Conservation (phyloP, 2,888 invertebrate species). For the Octonoba sinensis region DNA sequence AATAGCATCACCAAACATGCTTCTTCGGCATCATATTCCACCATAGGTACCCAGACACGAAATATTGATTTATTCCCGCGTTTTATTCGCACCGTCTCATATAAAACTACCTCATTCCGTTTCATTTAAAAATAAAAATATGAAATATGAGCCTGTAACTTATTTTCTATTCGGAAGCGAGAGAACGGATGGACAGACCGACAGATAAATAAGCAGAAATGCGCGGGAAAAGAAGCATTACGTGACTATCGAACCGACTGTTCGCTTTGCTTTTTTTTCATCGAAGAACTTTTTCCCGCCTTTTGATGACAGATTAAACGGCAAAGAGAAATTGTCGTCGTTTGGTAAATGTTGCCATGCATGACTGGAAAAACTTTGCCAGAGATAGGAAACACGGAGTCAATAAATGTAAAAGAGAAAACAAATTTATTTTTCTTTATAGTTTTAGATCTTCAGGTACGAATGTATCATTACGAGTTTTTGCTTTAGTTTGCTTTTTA, state of each 20-base stretch:
- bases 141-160: slow-evolving; percentile 39
- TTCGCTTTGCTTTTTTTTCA: slow-evolving; percentile 31
- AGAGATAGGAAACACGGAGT: not conserved
- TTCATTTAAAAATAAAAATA: not conserved
- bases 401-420: slow-evolving; percentile 23
- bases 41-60: no score
- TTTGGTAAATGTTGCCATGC: slow-evolving; percentile 26
- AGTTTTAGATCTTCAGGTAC: no score
- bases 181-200: slow-evolving; percentile 14
- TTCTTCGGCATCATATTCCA: no score
- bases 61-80: no score
- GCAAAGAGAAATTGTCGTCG: slow-evolving; percentile 33
- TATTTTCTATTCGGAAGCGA: slow-evolving; percentile 33
- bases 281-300: slow-evolving; percentile 7
- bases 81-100: not conserved
- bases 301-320: slow-evolving; percentile 39
- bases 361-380: slow-evolving; percentile 11
- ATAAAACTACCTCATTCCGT: slow-evolving; percentile 8
- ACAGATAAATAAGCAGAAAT: not conserved
- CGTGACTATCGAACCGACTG: slow-evolving; percentile 50
- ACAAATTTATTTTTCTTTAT: slow-evolving; percentile 24
- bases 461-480: no score
- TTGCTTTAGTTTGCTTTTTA: no score
- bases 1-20: no score
- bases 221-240: slow-evolving; percentile 3